Conservation (phyloP, 2,113 vertebrate genomes). For the Nannobrachium achirus region DNA sequence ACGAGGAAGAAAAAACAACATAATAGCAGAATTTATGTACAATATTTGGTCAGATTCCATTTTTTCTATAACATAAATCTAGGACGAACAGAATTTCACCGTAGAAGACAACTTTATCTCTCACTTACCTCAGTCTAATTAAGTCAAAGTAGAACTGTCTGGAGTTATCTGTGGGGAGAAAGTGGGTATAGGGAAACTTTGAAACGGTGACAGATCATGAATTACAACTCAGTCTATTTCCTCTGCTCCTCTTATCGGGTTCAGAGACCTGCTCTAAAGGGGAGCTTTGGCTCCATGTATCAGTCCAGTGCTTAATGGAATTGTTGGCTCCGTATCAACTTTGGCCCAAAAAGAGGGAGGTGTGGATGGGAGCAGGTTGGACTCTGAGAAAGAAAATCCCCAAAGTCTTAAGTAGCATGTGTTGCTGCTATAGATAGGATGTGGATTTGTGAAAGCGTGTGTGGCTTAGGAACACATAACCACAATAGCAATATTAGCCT, state of each 20-base stretch:
- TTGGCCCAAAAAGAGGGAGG: slow-evolving; percentile 41
- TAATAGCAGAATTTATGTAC: slow-evolving; percentile 28
- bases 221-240: slow-evolving; percentile 66
- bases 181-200: slow-evolving; percentile 58
- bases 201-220: slow-evolving; percentile 65
- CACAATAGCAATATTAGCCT: no score
- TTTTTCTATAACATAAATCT: slow-evolving; percentile 31
- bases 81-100: slow-evolving; percentile 44
- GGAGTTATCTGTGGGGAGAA: slow-evolving; percentile 57
- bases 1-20: no score
- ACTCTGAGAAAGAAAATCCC: slow-evolving; percentile 51
- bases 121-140: slow-evolving; percentile 59
- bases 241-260: slow-evolving; percentile 63
- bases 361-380: slow-evolving; percentile 28
- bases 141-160: slow-evolving; percentile 67
- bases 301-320: slow-evolving; percentile 74
- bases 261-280: slow-evolving; percentile 68
- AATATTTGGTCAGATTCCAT: slow-evolving; percentile 30
- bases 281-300: slow-evolving; percentile 67
- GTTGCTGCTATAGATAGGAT: slow-evolving; percentile 33
- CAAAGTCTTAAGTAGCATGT: slow-evolving; percentile 19
- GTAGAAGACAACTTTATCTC: slow-evolving; percentile 62
- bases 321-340: slow-evolving; percentile 77
- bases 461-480: no score
- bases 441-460: slow-evolving; percentile 22